Conservation (phyloP, 2,113 vertebrate species). For the Cololabis saira region DNA sequence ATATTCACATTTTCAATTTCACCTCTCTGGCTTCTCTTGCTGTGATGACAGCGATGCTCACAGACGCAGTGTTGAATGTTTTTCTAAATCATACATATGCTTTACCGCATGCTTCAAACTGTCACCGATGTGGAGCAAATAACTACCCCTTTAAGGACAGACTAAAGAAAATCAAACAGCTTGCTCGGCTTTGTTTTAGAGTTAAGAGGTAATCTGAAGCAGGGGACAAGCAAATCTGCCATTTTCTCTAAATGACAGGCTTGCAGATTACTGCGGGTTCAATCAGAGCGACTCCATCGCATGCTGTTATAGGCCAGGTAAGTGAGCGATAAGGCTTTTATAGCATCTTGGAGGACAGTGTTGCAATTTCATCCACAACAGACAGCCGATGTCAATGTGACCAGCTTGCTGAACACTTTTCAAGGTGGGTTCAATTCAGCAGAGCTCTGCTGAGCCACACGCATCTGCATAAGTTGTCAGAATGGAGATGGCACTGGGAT, state of each 20-base stretch:
- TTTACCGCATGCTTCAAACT: slow-evolving; percentile 12
- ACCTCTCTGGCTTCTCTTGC: slow-evolving; percentile 56
- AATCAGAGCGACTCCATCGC: slow-evolving; percentile 59
- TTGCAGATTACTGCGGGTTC: slow-evolving; percentile 35
- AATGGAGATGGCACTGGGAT: slow-evolving; percentile 58
- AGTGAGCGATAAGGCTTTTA: slow-evolving; percentile 55
- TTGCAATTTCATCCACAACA: slow-evolving; percentile 63
- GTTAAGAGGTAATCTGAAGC: slow-evolving; percentile 27
- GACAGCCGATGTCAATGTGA: slow-evolving; percentile 61
- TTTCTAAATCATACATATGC: slow-evolving; percentile 25
- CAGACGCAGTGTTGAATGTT: slow-evolving; percentile 20
- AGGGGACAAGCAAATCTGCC: slow-evolving; percentile 16
- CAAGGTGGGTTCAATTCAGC: slow-evolving; percentile 50
- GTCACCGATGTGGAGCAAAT: slow-evolving; percentile 21
- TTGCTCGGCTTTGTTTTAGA: slow-evolving; percentile 25
- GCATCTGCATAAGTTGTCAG: slow-evolving; percentile 79
- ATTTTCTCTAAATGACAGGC: slow-evolving; percentile 42
- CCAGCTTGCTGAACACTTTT: slow-evolving; percentile 73
- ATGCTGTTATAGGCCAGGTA: slow-evolving; percentile 30
- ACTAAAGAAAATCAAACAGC: slow-evolving; percentile 15
- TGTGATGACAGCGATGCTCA: slow-evolving; percentile 48
- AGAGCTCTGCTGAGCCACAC: slow-evolving; percentile 52
- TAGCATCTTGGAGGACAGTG: slow-evolving; percentile 42
- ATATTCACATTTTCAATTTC: slow-evolving; percentile 74
- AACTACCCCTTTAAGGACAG: neutral